Percentiles rank a stretch among this genome's conserved stretches.
Conservation (phyloP, 1,140 invertebrate species). For the Cotesia chilonis region DNA sequence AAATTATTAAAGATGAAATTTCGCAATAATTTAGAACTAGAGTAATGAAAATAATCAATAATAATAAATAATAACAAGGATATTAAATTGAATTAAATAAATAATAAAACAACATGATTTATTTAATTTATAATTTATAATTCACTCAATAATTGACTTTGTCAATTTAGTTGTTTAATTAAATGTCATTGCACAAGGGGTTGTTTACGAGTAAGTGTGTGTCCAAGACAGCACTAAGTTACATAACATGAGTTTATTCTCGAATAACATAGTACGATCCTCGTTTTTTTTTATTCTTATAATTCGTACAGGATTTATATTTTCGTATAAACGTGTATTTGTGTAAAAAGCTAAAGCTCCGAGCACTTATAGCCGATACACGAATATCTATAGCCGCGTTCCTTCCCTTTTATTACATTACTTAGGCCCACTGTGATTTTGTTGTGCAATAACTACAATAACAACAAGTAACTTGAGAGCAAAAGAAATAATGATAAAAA, state of each 20-base stretch:
- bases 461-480: constrained; percentile 5
- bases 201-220: constrained; percentile 28
- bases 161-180: not conserved
- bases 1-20: no score
- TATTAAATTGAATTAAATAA: no score
- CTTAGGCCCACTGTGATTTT: no score
- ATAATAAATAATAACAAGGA: no score
- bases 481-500: not conserved
- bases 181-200: not conserved
- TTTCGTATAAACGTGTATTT: constrained; percentile 12
- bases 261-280: constrained; percentile 29
- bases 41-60: no score
- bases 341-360: not conserved
- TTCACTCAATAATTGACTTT: not conserved
- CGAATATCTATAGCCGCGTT: no score
- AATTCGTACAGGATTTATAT: not conserved
- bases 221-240: not conserved
- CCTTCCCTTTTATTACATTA: constrained; percentile 6
- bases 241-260: constrained; percentile 33
- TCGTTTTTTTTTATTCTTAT: constrained; percentile 3
- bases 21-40: no score
- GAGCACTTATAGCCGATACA: no score
- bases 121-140: no score
- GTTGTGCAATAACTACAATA: not conserved
- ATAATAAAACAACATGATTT: no score